These are phyloP conservation scores for Antigone vipio DNA, from an alignment of 2,113 vertebrate species.

Conservation along the genomic window DNA sequence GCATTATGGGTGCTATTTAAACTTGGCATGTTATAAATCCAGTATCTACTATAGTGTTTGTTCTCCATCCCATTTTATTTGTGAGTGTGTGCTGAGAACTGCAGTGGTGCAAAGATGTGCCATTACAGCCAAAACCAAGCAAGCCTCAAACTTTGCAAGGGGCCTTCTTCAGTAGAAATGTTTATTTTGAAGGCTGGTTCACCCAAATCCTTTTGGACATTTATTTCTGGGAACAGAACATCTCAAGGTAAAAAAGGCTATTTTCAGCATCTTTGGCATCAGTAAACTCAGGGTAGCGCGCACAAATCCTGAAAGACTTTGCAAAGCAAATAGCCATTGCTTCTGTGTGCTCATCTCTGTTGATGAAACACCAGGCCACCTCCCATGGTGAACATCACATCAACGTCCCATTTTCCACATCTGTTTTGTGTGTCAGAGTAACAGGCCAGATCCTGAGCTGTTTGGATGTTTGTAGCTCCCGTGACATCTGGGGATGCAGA, in stretches of 20 bases:
- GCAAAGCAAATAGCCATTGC: not conserved
- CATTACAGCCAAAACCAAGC: not conserved
- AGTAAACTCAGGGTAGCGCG: not conserved
- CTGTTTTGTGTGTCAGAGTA: not conserved
- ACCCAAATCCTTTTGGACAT: not conserved
- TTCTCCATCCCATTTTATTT: constrained; percentile 53
- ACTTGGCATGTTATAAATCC: constrained; percentile 73
- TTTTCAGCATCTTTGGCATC: not conserved
- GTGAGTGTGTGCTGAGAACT: constrained; percentile 12
- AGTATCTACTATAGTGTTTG: constrained; percentile 18
- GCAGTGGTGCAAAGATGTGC: not conserved
- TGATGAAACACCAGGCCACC: accelerated
- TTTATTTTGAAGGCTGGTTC: not conserved
- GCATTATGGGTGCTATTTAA: constrained; percentile 71
- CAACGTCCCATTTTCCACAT: not conserved
- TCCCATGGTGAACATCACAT: accelerated
- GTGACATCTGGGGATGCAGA: accelerated
- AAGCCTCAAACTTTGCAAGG: not conserved
- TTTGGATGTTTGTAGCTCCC: not conserved
- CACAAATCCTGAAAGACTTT: not conserved
- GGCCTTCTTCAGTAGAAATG: not conserved
- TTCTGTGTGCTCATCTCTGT: accelerated
- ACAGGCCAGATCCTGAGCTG: not conserved
- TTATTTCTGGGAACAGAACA: not conserved
- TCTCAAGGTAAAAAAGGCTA: not conserved